Conservation (phyloP, 1,140 invertebrate genomes). For the Coenobita brevimanus region DNA sequence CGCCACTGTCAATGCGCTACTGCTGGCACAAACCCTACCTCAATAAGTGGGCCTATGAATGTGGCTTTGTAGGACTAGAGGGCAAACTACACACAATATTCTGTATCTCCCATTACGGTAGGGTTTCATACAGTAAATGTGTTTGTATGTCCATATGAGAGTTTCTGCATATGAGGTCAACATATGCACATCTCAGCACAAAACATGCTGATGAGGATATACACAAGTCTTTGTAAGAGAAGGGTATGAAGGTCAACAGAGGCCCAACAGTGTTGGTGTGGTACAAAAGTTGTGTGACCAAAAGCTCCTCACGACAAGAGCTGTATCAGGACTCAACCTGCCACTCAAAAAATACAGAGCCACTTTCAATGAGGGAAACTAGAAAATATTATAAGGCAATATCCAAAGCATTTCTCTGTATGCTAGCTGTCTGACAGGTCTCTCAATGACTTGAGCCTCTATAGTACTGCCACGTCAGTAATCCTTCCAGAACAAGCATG, state of each 20-base stretch:
- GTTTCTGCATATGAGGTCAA: not conserved
- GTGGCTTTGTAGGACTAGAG: too few relatives aligned
- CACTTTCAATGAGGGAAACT: slow-evolving; percentile 39
- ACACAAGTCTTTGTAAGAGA: not conserved
- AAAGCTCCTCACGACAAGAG: slow-evolving; percentile 15
- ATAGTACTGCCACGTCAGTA: slow-evolving; percentile 43
- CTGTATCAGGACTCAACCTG: slow-evolving; percentile 17
- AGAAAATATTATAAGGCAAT: slow-evolving; percentile 61
- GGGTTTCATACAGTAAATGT: too few relatives aligned
- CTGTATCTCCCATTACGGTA: too few relatives aligned
- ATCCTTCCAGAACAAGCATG: not conserved
- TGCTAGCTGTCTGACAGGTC: slow-evolving; percentile 41
- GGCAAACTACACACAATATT: too few relatives aligned
- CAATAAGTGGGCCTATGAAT: too few relatives aligned
- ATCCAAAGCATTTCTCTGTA: slow-evolving; percentile 25
- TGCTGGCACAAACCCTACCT: too few relatives aligned
- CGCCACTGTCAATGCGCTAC: too few relatives aligned
- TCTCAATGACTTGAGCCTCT: slow-evolving; percentile 25
- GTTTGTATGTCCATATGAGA: too few relatives aligned
- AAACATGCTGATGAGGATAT: not conserved
- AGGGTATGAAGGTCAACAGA: slow-evolving; percentile 3
- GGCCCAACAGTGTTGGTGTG: slow-evolving; percentile 36
- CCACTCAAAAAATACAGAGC: slow-evolving; percentile 37
- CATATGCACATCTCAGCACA: not conserved
- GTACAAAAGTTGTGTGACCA: slow-evolving; percentile 49